Evolutionary conservation across 2,797 vertebrate species (phyloP).

Genomic region (Forpus xanthops): DNA sequence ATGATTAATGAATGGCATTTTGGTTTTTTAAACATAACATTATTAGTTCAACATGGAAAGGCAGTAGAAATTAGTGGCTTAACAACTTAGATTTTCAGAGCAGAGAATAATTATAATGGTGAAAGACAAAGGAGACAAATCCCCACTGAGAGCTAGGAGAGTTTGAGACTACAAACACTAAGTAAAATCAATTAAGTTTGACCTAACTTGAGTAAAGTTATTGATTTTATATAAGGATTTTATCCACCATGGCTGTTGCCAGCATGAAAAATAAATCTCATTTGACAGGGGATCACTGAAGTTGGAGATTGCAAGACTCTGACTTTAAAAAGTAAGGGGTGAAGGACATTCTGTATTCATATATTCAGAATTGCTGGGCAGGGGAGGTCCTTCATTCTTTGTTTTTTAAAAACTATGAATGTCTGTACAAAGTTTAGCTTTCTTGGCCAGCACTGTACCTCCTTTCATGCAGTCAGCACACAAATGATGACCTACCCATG

Average conservation of each 20-base stretch:
- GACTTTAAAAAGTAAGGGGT: neutral
- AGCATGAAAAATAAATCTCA: constrained; percentile 16
- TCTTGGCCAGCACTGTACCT: constrained; percentile 10
- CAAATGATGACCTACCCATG: neutral
- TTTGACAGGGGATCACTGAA: neutral
- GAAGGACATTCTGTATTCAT: neutral
- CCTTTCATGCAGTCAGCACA: constrained; percentile 20
- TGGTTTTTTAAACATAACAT: neutral
- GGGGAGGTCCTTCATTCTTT: neutral
- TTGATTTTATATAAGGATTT: constrained; percentile 14
- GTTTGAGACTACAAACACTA: neutral
- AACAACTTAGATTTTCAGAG: constrained; percentile 28
- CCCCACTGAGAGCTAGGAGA: neutral
- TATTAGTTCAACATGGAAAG: neutral
- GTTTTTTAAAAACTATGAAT: neutral
- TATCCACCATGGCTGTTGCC: neutral
- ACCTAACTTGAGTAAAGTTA: neutral
- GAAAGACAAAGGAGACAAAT: constrained; percentile 9
- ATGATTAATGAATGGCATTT: neutral
- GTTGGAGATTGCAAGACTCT: neutral
- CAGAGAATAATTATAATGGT: neutral
- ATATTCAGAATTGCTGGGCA: neutral
- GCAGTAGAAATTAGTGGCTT: neutral
- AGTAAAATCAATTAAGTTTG: constrained; percentile 19
- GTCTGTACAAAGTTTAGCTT: constrained; percentile 19